Conservation (phyloP, 2,797 vertebrate genomes). For the Eospalax fontanierii region DNA sequence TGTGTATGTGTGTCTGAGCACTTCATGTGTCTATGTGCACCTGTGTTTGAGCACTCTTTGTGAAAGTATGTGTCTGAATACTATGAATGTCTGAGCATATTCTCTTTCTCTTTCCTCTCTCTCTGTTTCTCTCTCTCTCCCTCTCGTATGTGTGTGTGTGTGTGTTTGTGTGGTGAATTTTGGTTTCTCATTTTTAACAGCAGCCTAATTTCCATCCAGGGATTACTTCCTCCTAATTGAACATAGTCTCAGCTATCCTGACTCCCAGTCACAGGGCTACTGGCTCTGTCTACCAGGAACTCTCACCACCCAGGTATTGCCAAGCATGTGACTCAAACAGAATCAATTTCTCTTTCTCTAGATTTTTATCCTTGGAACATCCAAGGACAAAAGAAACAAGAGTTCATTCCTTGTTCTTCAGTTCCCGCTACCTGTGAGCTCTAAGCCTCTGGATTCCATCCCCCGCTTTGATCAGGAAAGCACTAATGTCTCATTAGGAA, state of each 20-base stretch:
- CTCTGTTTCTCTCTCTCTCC: no score
- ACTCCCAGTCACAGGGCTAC: not conserved
- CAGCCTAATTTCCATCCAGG: not conserved
- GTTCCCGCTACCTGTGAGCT: not conserved
- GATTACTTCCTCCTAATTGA: not conserved
- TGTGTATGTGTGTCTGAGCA: not conserved
- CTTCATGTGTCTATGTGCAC: not conserved
- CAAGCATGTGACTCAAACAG: not conserved
- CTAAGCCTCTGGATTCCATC: not conserved
- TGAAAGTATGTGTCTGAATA: no score
- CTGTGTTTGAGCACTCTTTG: not conserved
- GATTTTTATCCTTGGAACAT: not conserved
- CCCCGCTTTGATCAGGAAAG: not conserved
- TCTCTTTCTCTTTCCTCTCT: no score
- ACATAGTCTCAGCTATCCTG: not conserved
- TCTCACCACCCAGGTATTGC: not conserved
- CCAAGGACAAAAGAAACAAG: not conserved
- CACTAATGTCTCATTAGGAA: not conserved
- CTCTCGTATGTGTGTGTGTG: no score
- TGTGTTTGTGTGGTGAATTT: not conserved
- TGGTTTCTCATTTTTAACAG: slow-evolving; percentile 35
- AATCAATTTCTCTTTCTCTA: not conserved
- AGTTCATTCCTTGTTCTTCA: not conserved
- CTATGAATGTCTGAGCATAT: no score
- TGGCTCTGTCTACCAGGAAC: not conserved